Base-by-base conservation (phyloP, 2,888 invertebrate genomes). In the Liodrosophila aerea region DNA sequence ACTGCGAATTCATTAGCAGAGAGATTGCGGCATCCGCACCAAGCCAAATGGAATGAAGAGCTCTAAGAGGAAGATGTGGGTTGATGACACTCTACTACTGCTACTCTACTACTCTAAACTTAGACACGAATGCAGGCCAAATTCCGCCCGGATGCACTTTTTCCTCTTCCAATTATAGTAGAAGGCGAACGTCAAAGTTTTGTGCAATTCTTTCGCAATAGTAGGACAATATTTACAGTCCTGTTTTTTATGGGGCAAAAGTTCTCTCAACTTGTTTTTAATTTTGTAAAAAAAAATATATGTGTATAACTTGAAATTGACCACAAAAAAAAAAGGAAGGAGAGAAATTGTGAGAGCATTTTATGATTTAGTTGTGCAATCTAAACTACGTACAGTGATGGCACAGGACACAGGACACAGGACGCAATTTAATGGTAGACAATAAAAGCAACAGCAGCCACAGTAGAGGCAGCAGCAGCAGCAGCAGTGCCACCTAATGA, bases 91-190 rank as follows among this genome's bases (percentile, higher is more conserved):
- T 13, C 31, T 31, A 33, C n/a, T n/a, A n/a, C n/a, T n/a, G n/a
- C n/a, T n/a, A n/a, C n/a, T n/a, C n/a, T n/a, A n/a, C n/a, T 34
- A 61, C 29, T 7, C 3, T 29, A 29, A 8, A 29, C 29, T 7
- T 7, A 13, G 22, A 5, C 34, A 7, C 7, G 3, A 40, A 8
- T 45, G 31, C 34, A 27, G 40, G 37, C 30, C 7, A 22, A 60
- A 50, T 62, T 60, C 34, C 41, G 72, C 59, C 18, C 12, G 33
- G 58, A 30, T 70, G 57, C 69, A 66, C 73, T 84, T 76, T 76
- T 76, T 57, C 52, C 53, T 57, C 49, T 64, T 56, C 51, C 69
- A 83, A 83, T 84, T 84, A 80, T 58, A 41, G 54, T 58, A 41
- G 54, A 51, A 22, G 22, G 22, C 54, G 36, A 64, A 41, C 61